A percentile compares a stretch with the other conserved stretches of the same genome.
These are phyloP conservation scores for Hydractinia echinata DNA, from an alignment of 30 jellyfish, hydroid and myxozoan species.

Conservation along the genomic window DNA sequence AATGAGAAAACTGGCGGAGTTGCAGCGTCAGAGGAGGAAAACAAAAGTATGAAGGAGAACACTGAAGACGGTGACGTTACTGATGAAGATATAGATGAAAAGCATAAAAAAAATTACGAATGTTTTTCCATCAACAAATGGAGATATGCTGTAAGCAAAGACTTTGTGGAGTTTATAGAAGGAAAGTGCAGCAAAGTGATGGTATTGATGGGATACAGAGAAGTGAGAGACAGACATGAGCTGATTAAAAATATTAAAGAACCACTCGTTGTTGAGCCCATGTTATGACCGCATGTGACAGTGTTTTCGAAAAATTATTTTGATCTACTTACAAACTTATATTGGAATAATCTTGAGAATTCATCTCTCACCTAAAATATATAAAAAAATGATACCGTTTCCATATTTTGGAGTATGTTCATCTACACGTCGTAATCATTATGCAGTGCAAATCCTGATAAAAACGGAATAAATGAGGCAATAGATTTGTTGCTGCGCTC, in stretches of 20 bases:
- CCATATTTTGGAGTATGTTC: too few species aligned
- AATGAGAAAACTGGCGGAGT: neutral
- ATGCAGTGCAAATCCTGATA: too few species aligned
- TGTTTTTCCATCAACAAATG: constrained; percentile 34
- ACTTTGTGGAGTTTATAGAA: constrained; percentile 17
- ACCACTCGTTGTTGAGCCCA: neutral
- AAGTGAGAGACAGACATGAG: neutral
- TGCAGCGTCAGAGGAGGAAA: neutral
- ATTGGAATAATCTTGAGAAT: constrained; percentile 82
- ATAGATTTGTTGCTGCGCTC: too few species aligned
- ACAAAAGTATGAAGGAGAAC: neutral
- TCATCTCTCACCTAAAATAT: constrained; percentile 53
- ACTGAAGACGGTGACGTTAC: neutral
- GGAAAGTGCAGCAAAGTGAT: constrained; percentile 13
- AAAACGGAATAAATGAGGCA: too few species aligned
- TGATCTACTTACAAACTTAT: constrained; percentile 62
- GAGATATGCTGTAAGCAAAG: constrained; percentile 18
- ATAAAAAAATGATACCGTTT: too few species aligned
- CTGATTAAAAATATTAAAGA: neutral
- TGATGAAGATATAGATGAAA: neutral
- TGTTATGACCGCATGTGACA: neutral
- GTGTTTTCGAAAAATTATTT: neutral
- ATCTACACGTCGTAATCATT: too few species aligned
- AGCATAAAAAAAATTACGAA: constrained; percentile 13
- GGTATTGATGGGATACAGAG: constrained; percentile 22